Percentiles rank a stretch among this genome's conserved stretches.
These are phyloP conservation scores for Battus philenor DNA, from an alignment of 1,140 invertebrate genomes.

Conservation along the genomic window DNA sequence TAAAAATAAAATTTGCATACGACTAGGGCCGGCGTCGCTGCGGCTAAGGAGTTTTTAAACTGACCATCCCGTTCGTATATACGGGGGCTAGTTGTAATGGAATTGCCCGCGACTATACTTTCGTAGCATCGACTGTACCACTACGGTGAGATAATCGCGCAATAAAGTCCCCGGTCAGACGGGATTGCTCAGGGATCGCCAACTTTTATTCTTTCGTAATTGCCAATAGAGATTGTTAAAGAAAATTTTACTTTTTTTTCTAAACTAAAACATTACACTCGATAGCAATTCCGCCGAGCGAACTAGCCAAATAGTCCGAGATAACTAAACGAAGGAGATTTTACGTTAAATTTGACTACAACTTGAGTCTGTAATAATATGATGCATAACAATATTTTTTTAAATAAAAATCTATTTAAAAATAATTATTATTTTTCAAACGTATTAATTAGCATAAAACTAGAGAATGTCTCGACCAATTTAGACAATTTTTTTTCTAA, in stretches of 20 bases:
- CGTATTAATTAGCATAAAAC: too few species aligned
- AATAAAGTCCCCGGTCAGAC: constrained; percentile 1
- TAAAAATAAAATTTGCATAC: constrained; percentile 52
- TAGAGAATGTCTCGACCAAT: too few species aligned
- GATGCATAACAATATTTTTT: too few species aligned
- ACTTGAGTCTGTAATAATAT: too few species aligned
- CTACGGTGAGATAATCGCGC: constrained; percentile 1
- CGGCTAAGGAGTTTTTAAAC: constrained; percentile 28
- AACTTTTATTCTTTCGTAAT: constrained; percentile 8
- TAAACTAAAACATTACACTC: too few species aligned
- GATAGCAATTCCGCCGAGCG: too few species aligned
- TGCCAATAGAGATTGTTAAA: neutral
- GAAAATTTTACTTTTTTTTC: neutral
- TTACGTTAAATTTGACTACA: too few species aligned
- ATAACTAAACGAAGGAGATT: too few species aligned
- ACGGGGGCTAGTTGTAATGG: constrained; percentile 27
- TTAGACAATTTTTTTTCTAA: too few species aligned
- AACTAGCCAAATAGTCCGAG: too few species aligned
- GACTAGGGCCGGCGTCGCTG: constrained; percentile 25
- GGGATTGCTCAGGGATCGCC: constrained; percentile 1
- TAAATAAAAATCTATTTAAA: too few species aligned
- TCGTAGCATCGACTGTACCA: constrained; percentile 1
- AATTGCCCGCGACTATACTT: constrained; percentile 27
- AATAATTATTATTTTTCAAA: too few species aligned
- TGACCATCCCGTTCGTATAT: constrained; percentile 18